Evolutionary conservation across 2,113 vertebrate species (phyloP).

Genomic region (Phasianus colchicus): DNA sequence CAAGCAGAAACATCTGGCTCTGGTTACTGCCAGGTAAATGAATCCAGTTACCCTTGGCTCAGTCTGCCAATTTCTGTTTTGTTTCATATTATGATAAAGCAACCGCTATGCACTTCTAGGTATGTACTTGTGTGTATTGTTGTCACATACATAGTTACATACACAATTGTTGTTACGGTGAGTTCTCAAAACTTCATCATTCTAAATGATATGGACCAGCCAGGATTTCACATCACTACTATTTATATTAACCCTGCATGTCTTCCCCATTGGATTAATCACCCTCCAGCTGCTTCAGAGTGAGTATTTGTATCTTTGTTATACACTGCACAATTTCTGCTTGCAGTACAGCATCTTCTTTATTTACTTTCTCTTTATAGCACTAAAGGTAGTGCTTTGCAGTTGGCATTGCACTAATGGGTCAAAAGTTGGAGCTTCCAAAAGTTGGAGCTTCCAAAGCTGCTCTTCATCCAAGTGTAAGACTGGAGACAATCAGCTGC

Average conservation of each 20-base stretch:
- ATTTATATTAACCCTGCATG: constrained; percentile 9
- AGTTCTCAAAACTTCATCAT: background rate
- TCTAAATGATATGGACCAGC: background rate
- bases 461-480: background rate
- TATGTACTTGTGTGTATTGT: background rate
- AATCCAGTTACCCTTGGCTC: background rate
- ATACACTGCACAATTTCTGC: constrained; percentile 11
- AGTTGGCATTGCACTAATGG: background rate
- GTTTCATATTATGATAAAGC: background rate
- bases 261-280: constrained; percentile 29
- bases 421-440: background rate
- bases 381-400: background rate
- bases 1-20: background rate
- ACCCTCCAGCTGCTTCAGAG: constrained; percentile 50
- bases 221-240: background rate
- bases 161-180: background rate
- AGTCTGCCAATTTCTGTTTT: background rate
- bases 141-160: background rate
- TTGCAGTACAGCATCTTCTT: constrained; percentile 2
- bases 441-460: background rate
- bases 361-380: constrained; percentile 11
- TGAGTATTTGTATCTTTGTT: constrained; percentile 26
- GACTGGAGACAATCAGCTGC: background rate
- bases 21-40: background rate
- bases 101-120: fast-evolving